Conservation (phyloP, 2,888 invertebrate species). For the Agrotis exclamationis region DNA sequence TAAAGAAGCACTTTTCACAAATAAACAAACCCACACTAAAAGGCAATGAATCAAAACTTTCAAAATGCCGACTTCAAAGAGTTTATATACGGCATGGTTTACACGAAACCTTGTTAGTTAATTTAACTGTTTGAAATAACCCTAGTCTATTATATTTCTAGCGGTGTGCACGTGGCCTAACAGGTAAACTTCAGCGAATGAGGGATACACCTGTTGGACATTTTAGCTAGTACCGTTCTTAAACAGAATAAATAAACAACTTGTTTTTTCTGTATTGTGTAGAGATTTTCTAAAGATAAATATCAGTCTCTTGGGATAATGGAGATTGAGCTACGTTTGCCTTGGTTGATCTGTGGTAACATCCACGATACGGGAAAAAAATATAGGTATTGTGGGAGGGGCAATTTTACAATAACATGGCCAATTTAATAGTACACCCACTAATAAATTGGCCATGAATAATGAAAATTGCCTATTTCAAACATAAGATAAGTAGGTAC, state of each 20-base stretch:
- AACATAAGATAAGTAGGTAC: too few relatives aligned
- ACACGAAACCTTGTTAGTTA: constrained; percentile 48
- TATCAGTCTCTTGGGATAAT: background rate
- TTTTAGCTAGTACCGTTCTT: background rate
- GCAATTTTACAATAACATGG: too few relatives aligned
- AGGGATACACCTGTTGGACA: constrained; percentile 42
- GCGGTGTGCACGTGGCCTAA: constrained; percentile 20
- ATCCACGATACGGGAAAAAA: too few relatives aligned
- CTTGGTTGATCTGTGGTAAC: background rate
- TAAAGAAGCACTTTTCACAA: constrained; percentile 21
- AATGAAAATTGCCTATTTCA: too few relatives aligned
- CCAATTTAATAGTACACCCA: too few relatives aligned
- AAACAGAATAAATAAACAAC: background rate
- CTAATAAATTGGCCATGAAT: too few relatives aligned
- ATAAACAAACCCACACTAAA: constrained; percentile 37
- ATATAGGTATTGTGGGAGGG: too few relatives aligned
- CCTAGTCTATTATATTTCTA: background rate
- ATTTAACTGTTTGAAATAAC: constrained; percentile 50
- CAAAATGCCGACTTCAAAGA: constrained; percentile 58
- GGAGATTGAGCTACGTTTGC: background rate
- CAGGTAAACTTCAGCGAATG: constrained; percentile 19
- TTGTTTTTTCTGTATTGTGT: background rate
- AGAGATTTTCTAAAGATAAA: background rate
- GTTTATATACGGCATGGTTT: constrained; percentile 49
- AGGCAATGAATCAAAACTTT: constrained; percentile 32